A percentile compares a stretch with the other conserved stretches of the same genome.
phyloP scores from a whole-genome alignment of 2,113 vertebrate genomes.

The Ctenodactylus gundi region DNA sequence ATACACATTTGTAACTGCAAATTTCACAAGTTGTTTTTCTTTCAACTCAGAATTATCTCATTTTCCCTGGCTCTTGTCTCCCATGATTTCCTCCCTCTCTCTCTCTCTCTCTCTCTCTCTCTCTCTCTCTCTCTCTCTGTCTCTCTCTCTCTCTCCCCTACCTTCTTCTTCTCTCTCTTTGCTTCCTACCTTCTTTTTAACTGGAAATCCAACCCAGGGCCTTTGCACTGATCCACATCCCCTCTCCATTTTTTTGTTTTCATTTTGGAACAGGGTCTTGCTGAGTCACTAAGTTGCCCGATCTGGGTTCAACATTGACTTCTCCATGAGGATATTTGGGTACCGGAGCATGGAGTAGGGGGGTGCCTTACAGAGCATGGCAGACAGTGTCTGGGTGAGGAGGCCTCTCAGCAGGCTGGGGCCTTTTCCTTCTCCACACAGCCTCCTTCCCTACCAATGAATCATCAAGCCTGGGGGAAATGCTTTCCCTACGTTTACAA shows the following conservation, averaged over 20 bases:
- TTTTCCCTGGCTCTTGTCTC: neutral
- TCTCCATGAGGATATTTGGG: neutral
- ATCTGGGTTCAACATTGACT: no score
- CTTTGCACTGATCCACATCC: no score
- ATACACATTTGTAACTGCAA: neutral
- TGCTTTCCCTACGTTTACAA: slow-evolving; percentile 15
- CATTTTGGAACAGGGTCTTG: no score
- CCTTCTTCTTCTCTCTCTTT: no score
- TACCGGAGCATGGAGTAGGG: neutral
- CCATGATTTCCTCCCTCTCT: neutral
- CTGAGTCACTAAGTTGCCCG: no score
- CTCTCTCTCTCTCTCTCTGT: no score
- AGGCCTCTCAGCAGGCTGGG: neutral
- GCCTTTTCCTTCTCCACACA: neutral
- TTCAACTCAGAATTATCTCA: neutral
- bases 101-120: no score
- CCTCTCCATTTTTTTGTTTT: no score
- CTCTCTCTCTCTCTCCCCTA: no score
- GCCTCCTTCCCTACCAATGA: neutral
- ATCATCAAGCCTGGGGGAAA: neutral
- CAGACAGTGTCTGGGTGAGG: neutral
- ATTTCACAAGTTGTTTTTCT: neutral
- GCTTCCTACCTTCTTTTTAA: no score
- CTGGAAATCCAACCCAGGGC: no score
- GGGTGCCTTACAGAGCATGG: neutral